These are phyloP conservation scores for Passerina amoena DNA, from an alignment of 2,113 vertebrate genomes.

Conservation along the genomic window DNA sequence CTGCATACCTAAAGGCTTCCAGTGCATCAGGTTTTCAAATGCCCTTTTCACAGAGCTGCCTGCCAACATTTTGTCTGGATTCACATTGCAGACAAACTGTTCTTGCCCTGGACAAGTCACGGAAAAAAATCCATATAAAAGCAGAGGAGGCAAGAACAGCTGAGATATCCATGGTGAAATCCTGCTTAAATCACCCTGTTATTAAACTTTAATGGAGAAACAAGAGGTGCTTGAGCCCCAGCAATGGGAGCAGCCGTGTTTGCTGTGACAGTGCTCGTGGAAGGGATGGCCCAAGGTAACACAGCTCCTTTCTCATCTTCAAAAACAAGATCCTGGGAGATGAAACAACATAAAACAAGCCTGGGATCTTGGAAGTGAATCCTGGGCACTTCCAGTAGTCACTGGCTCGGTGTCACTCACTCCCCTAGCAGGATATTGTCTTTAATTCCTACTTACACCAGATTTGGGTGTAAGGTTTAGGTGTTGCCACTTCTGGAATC, in stretches of 20 bases:
- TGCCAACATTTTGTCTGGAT: neutral
- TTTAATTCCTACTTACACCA: neutral
- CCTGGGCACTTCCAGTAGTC: neutral
- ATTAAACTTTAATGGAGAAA: neutral
- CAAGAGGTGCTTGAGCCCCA: neutral
- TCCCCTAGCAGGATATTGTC: neutral
- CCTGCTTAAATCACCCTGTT: neutral
- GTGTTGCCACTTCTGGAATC: neutral
- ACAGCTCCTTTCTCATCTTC: neutral
- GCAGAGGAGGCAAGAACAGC: neutral
- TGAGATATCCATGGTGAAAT: neutral
- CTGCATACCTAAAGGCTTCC: neutral
- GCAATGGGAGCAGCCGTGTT: neutral
- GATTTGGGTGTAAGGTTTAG: neutral
- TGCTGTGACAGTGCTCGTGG: rapidly evolving
- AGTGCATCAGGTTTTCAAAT: neutral
- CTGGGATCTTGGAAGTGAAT: rapidly evolving
- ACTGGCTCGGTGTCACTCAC: neutral
- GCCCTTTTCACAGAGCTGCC: neutral
- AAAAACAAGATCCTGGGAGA: neutral
- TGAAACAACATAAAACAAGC: neutral
- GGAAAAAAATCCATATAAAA: neutral
- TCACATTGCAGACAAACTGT: neutral
- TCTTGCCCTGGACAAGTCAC: neutral
- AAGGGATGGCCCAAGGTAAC: neutral